Evolutionary conservation across 2,888 invertebrate species (phyloP).

Genomic region (Coelinius sp.): DNA sequence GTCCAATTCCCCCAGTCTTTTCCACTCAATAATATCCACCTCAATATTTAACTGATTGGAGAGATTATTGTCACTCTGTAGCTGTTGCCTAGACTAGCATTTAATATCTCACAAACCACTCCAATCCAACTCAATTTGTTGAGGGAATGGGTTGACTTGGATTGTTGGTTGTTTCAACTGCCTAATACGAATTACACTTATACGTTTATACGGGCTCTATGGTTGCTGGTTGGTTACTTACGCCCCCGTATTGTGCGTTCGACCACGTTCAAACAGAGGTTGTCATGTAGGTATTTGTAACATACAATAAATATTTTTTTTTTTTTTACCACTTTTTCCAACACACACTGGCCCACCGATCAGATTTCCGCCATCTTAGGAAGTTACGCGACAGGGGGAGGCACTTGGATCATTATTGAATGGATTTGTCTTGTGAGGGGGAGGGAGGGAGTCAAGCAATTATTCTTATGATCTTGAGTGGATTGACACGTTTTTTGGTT

Average conservation of each 20-base stretch:
- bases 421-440: not conserved
- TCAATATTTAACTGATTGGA: not conserved
- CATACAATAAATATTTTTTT: not conserved
- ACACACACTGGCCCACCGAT: not conserved
- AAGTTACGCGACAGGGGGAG: not conserved
- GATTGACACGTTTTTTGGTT: too few species aligned
- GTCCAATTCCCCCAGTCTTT: not conserved
- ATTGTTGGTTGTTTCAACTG: constrained; percentile 4
- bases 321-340: constrained; percentile 1
- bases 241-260: constrained; percentile 26
- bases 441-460: too few species aligned
- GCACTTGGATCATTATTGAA: not conserved
- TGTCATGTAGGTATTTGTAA: constrained; percentile 25
- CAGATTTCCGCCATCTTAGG: constrained; percentile 20
- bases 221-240: constrained; percentile 12
- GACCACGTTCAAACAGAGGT: constrained; percentile 22
- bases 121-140: not conserved
- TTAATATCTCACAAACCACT: not conserved
- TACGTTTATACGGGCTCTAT: constrained; percentile 7
- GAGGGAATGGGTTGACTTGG: not conserved
- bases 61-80: not conserved
- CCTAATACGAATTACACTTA: constrained; percentile 15
- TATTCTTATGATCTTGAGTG: too few species aligned
- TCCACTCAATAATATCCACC: not conserved
- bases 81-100: not conserved